Evolutionary conservation across 2,888 invertebrate species (phyloP), one percentile per base, ranked within the genome.

Genomic region (Meganola albula): DNA sequence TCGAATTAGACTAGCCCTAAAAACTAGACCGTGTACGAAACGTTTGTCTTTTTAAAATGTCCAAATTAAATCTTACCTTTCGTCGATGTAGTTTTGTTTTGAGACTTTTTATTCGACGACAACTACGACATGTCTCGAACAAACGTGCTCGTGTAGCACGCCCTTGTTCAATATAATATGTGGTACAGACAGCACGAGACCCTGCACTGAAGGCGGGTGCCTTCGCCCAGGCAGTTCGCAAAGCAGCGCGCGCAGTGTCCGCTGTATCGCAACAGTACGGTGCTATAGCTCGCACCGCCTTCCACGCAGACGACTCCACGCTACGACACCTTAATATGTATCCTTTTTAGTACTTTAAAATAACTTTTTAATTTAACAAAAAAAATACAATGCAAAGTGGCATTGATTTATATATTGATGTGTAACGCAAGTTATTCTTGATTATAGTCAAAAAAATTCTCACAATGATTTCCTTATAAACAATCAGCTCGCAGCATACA

Each of bases 401-500:
- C n/a, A n/a, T n/a, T n/a, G n/a, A n/a, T n/a, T n/a, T n/a, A n/a
- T n/a, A n/a, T n/a, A n/a, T n/a, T n/a, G n/a, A n/a, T n/a, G n/a
- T n/a, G n/a, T n/a, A n/a, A n/a, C n/a, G n/a, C n/a, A n/a, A n/a
- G n/a, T n/a, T n/a, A n/a, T n/a, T n/a, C n/a, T n/a, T n/a, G n/a
- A n/a, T n/a, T n/a, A n/a, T n/a, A n/a, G n/a, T n/a, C n/a, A n/a
- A n/a, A n/a, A n/a, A n/a, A n/a, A n/a, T n/a, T n/a, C n/a, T n/a
- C n/a, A n/a, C n/a, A n/a, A n/a, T n/a, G n/a, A 16, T 31, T 28
- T 44, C 49, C 61, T 58, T 34, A 56, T 54, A 53, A 6, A 6
- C 2, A 1, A 0, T 1, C 63, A 94, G 94, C 53, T 87, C 94
- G 16, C 94, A 95, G 62, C 92, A 95, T 76, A 91, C 93, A 45